Conservation (phyloP, 92 coral and sea anemone species). For the Pocillopora grandis region DNA sequence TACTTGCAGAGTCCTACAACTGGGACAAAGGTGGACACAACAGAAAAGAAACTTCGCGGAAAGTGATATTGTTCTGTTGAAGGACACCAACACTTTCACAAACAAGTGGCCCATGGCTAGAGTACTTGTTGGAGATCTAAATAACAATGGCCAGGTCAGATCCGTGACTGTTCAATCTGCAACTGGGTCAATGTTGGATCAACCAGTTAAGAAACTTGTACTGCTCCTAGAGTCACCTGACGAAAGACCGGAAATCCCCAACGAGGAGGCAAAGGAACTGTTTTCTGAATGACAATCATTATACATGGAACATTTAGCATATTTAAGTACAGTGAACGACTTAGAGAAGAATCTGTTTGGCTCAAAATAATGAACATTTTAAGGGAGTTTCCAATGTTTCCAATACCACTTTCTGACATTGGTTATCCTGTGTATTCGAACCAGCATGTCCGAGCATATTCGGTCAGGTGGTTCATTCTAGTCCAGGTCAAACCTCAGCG, state of each 20-base stretch:
- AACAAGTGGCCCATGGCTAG: slow-evolving; percentile 32
- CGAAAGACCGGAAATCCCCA: slow-evolving; percentile 47
- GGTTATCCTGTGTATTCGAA: too few relatives aligned
- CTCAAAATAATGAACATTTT: too few relatives aligned
- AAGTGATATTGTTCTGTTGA: slow-evolving; percentile 23
- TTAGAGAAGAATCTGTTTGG: too few relatives aligned
- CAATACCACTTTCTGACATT: too few relatives aligned
- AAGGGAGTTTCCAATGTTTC: too few relatives aligned
- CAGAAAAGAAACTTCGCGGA: slow-evolving; percentile 17
- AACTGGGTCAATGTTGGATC: slow-evolving; percentile 30
- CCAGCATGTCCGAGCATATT: too few relatives aligned
- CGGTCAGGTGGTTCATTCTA: too few relatives aligned
- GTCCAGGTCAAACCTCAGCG: too few relatives aligned
- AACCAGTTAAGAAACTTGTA: slow-evolving; percentile 39
- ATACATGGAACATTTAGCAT: too few relatives aligned
- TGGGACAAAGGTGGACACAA: slow-evolving; percentile 18
- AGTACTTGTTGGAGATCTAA: neutral
- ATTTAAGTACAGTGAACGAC: too few relatives aligned
- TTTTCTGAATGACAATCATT: too few relatives aligned
- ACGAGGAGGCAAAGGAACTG: slow-evolving; percentile 24
- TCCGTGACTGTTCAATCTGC: slow-evolving; percentile 12
- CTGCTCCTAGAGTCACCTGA: slow-evolving; percentile 29
- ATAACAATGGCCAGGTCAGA: slow-evolving; percentile 29
- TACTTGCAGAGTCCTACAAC: slow-evolving; percentile 1
- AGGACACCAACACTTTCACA: slow-evolving; percentile 14